phyloP scores from a whole-genome alignment of 1,140 invertebrate genomes.

The Apolygus lucorum region DNA sequence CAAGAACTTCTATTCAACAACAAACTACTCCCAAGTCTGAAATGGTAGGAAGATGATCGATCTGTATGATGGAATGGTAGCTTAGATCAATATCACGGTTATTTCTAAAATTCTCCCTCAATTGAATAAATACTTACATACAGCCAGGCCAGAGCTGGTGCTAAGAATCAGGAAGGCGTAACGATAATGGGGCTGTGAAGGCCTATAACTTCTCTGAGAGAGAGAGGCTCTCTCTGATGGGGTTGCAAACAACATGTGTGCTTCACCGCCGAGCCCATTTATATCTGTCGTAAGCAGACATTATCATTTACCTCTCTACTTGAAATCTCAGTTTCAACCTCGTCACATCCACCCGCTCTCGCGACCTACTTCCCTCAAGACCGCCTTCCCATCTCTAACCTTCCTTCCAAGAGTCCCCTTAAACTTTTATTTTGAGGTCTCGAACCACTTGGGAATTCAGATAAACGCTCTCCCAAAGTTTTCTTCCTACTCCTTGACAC shows the following conservation, averaged over 20 bases:
- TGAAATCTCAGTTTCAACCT: neutral
- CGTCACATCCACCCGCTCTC: neutral
- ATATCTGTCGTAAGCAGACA: neutral
- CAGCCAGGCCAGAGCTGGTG: too few species aligned
- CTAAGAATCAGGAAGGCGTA: neutral
- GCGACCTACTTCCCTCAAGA: neutral
- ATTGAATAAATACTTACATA: too few species aligned
- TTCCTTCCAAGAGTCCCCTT: neutral
- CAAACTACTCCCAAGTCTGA: too few species aligned
- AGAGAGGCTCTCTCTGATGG: neutral
- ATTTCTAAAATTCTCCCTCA: too few species aligned
- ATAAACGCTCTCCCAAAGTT: neutral
- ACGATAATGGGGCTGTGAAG: neutral
- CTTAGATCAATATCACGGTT: too few species aligned
- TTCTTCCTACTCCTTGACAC: neutral
- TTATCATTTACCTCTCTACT: neutral
- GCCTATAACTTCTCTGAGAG: neutral
- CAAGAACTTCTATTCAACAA: too few species aligned
- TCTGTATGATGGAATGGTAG: too few species aligned
- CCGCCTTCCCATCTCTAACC: neutral
- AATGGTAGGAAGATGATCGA: too few species aligned
- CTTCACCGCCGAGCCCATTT: neutral
- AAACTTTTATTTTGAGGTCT: neutral
- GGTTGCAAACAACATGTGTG: neutral
- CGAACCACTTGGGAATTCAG: neutral